Base-by-base conservation (phyloP, 1,140 invertebrate species). In the Hirudo medicinalis region DNA sequence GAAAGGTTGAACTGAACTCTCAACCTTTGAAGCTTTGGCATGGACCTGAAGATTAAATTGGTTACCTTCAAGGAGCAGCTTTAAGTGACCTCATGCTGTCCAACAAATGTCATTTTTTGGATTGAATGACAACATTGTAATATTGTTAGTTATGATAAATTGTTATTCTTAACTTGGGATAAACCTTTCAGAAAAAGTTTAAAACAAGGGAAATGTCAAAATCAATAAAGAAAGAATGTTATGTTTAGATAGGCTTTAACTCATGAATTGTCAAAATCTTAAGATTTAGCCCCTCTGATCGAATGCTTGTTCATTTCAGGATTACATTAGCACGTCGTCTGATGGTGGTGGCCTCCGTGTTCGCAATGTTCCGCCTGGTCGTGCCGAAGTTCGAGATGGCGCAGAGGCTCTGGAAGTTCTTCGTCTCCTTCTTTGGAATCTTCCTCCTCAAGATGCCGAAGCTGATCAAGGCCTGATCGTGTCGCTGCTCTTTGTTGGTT, bases 381-480 rank as follows among this genome's bases (percentile, higher is more conserved):
- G 40, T 68, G 4, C 22, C 25, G 11, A 27, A 40, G 27, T 32
- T 43, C 36, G 67, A 68, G 40, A 40, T 43, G 40, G 15, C 36
- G 15, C 25, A 22, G n/a, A 32, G 67, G 22, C n/a, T 68, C 22
- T 68, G 67, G 67, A 68, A 40, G 40, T 68, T 68, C 36, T 36
- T 68, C 29, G 36, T 36, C n/a, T 32, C 25, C 67, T 36, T 68
- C 29, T 32, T 68, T 8, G n/a, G n/a, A 11, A 36, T 22, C 36
- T 27, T 68, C 40, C n/a, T 68, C 17, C 25, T 29, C n/a, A 68
- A 68, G 67, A 68, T 68, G 67, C 67, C 67, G 29, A 32, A 22
- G 67, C 29, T 63, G 9, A 19, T 63, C 57, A 63, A 63, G 19
- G 57, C 57, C 57, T 63, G 57, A 63, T 22, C 29, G 57, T 13